Evolutionary conservation across 2,888 invertebrate species (phyloP), one percentile per base, ranked within the genome.

Genomic region (Seladonia tumulorum): DNA sequence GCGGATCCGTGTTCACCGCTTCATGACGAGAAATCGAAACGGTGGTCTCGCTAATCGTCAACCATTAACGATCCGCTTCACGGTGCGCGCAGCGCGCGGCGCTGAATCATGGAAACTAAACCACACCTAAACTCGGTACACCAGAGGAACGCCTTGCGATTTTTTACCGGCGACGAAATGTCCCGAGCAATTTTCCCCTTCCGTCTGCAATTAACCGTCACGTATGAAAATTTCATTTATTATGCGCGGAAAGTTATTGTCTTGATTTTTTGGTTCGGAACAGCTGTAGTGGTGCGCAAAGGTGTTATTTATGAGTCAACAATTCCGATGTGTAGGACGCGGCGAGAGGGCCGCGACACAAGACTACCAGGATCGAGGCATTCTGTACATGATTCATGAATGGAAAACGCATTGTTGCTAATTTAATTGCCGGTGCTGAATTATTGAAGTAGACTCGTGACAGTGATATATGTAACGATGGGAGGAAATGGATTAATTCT

Each of bases 331-430:
- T 83, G 84, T 88, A 89, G 83, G 85, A 87, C 49, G 83, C 81
- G 83, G 70, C 73, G 76, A 89, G 81, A 88, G 78, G 66, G 66
- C 82, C 72, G 53, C 72, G 75, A 81, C 88, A 79, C 1, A 49
- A 75, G 74, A 53, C 83, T 85, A 89, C 90, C 85, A 78, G 78
- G 86, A 88, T 90, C 83, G 84, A 87, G 81, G 71, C 83, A 83
- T 90, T 85, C 86, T 86, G 91, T 90, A 89, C 89, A 91, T 92
- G 88, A 91, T 91, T 91, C 90, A 90, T 89, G 87, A 93, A 89
- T 88, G 74, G 81, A 83, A 76, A 87, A 88, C 75, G 86, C 82
- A 82, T 81, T 88, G 81, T 85, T 88, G 85, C 76, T 82, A 77
- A 80, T 83, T 84, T 81, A 79, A 76, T 87, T 85, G 88, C 89